Percentiles rank a stretch among this genome's conserved stretches.
These are phyloP conservation scores for Piaya cayana DNA, from an alignment of 2,113 vertebrate species.

Conservation along the genomic window DNA sequence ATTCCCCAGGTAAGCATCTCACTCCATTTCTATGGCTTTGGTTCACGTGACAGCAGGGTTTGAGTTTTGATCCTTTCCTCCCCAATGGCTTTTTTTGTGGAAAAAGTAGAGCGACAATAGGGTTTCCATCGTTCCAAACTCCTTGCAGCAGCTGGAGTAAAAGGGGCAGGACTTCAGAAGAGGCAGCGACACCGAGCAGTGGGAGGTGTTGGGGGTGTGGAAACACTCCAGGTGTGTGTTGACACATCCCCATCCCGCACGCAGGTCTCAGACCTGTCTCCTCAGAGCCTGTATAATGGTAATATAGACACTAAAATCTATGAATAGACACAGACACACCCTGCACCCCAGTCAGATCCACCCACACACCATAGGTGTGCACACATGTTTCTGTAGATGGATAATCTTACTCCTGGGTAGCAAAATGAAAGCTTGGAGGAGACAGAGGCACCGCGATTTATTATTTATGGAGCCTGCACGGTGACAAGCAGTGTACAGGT, in stretches of 20 bases:
- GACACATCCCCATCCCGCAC: fast-evolving
- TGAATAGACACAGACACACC: no score
- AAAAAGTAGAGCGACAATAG: background rate
- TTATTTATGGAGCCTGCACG: background rate
- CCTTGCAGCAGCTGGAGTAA: background rate
- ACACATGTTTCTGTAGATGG: fast-evolving
- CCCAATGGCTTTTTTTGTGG: fast-evolving
- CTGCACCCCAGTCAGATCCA: no score
- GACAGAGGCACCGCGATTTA: background rate
- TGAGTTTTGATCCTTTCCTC: no score
- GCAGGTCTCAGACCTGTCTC: background rate
- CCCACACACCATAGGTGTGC: background rate
- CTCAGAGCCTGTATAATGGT: fast-evolving
- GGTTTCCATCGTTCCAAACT: background rate
- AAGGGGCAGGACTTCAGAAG: fast-evolving
- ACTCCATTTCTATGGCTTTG: background rate
- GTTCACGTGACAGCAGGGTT: background rate
- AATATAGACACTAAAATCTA: no score
- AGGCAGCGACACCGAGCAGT: fast-evolving
- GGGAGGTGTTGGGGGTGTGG: fast-evolving
- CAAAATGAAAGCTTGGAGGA: background rate
- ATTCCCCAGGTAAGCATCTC: background rate
- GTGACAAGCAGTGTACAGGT: background rate
- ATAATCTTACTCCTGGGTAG: background rate
- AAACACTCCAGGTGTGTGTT: fast-evolving